Evolutionary conservation across 1,140 invertebrate species (phyloP).

Genomic region (Diabrotica undecimpunctata): DNA sequence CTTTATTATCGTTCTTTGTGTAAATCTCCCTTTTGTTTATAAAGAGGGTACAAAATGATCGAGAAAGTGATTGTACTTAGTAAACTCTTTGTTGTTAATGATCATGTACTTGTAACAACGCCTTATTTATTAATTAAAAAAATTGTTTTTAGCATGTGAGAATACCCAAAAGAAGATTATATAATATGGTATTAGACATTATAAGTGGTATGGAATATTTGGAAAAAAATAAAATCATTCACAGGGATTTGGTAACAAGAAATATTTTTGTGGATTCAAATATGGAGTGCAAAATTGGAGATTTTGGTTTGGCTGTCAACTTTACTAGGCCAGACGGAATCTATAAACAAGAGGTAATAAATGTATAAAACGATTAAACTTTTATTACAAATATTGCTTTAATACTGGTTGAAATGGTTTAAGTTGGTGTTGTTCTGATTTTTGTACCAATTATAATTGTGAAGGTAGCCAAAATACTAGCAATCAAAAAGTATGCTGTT

Average conservation of each 20-base stretch:
- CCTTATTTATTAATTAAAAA: neutral
- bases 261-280: constrained; percentile 10
- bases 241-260: constrained; percentile 4
- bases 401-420: too few species aligned
- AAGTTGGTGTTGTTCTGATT: too few species aligned
- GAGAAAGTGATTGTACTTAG: too few species aligned
- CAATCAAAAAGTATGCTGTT: neutral
- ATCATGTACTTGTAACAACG: too few species aligned
- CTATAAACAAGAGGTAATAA: neutral
- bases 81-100: too few species aligned
- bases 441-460: too few species aligned
- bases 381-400: neutral
- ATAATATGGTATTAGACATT: constrained; percentile 5
- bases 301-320: constrained; percentile 4
- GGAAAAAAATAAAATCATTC: neutral
- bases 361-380: neutral
- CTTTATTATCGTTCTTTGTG: too few species aligned
- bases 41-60: too few species aligned
- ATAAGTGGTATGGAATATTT: constrained; percentile 11
- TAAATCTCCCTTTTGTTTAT: too few species aligned
- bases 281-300: constrained; percentile 14
- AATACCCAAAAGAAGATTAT: neutral
- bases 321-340: constrained; percentile 1
- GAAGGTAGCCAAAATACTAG: neutral
- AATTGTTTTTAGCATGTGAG: neutral